Percentiles rank a stretch among this genome's conserved stretches.
These are phyloP conservation scores for Sebastes flavidus DNA, from an alignment of 2,797 vertebrate genomes.

Conservation along the genomic window DNA sequence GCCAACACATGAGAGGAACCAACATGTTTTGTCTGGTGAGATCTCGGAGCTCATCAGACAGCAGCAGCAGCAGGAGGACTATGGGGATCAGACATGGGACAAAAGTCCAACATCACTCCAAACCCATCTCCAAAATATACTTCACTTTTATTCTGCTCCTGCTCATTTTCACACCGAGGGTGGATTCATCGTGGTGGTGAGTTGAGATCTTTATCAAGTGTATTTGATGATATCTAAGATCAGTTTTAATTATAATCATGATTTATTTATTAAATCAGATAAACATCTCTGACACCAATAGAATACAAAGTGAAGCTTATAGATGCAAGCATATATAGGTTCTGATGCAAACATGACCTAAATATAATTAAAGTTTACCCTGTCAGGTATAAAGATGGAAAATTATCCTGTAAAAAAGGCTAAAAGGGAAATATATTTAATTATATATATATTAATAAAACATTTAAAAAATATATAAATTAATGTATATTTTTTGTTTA, in stretches of 20 bases:
- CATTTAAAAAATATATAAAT: no score
- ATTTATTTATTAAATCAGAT: not conserved
- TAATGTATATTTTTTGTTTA: no score
- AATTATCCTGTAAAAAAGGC: not conserved
- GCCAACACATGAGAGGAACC: constrained; percentile 58
- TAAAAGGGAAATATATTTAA: rapidly evolving
- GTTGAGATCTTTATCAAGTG: constrained; percentile 35
- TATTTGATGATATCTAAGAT: not conserved
- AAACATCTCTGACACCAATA: no score
- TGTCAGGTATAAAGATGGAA: not conserved
- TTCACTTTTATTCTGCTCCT: constrained; percentile 85
- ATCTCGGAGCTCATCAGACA: constrained; percentile 69
- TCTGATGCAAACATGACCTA: not conserved
- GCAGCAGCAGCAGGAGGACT: constrained; percentile 11
- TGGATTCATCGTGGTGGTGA: constrained; percentile 96
- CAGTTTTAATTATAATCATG: not conserved
- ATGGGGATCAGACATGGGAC: constrained; percentile 62
- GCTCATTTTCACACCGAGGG: constrained; percentile 90
- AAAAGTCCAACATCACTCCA: constrained; percentile 46
- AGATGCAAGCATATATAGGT: not conserved
- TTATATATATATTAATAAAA: no score
- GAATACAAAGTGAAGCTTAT: not conserved
- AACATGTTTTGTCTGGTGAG: constrained; percentile 72
- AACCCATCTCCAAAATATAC: constrained; percentile 75
- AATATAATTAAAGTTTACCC: not conserved